Evolutionary conservation across 35 echinoderm and acorn worm genomes (phyloP), one percentile per base, ranked within the genome.

Genomic region (Acanthaster planci): DNA sequence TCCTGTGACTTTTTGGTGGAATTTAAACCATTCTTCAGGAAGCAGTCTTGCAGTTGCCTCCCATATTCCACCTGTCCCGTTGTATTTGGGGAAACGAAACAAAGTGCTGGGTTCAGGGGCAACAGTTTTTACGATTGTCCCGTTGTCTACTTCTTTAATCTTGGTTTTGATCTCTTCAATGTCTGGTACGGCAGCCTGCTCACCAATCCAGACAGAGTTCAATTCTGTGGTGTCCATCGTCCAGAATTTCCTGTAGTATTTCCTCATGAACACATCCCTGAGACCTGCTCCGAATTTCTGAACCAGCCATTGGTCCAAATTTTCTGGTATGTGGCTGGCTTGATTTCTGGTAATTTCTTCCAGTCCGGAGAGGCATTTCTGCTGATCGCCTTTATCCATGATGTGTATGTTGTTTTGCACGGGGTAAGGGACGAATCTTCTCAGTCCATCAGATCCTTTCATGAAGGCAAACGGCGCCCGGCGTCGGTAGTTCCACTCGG

Each of bases 181-280:
- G 40, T 86, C 84, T 50, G 84, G 84, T 47, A 86, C 75, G 39
- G 84, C 30, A 14, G 78, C 84, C 7, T 44, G 22, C 19, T 77
- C 68, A 14, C 84, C 84, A 47, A 86, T 39, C 84, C 84, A 86
- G 26, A 35, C 34, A 27, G 67, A 86, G 17, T 86, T 86, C 84
- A 86, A 78, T 19, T 77, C 60, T 7, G 38, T 77, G 6, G 84
- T 30, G 39, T 86, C 40, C 15, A 86, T 15, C 1, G 84, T 86
- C 84, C 84, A 86, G 26, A 77, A n/a, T 55, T 86, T 86, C 52
- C 51, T 86, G 29, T 86, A 77, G 60, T 86, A 86, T 47, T 86
- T 86, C 60, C 84, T 86, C 85, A 79, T 87, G 47, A 87, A 79
- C 7, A 87, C 75, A 18, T 87, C 76, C 9, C 40, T 18, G 23